A percentile compares a stretch with the other conserved stretches of the same genome.
Conservation (phyloP, 2,113 vertebrate species). For the Gobiocypris rarus region DNA sequence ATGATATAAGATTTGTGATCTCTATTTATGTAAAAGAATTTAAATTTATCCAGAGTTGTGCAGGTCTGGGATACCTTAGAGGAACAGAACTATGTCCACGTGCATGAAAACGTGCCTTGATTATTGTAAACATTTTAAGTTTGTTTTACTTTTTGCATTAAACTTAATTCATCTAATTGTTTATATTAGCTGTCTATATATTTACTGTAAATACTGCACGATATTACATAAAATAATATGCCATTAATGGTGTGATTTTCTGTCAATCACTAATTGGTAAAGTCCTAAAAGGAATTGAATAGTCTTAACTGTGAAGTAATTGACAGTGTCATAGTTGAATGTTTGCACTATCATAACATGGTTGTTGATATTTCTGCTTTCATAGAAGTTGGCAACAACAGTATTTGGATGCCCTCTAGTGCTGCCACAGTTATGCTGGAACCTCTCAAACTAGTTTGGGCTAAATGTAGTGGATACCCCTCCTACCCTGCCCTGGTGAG, state of each 20-base stretch:
- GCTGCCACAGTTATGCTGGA: slow-evolving; percentile 90
- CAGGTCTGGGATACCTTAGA: not conserved
- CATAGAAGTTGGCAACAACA: slow-evolving; percentile 94
- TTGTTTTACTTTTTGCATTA: not conserved
- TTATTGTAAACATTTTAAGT: not conserved
- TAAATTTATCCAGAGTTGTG: not conserved
- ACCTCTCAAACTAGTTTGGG: slow-evolving; percentile 98
- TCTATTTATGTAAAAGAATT: not conserved
- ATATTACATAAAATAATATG: too few species aligned
- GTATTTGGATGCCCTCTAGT: slow-evolving; percentile 95
- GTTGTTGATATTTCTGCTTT: slow-evolving; percentile 73
- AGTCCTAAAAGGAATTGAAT: too few species aligned
- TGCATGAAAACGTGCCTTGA: not conserved
- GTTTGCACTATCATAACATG: slow-evolving; percentile 60
- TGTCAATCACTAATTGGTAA: too few species aligned
- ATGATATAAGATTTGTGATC: not conserved
- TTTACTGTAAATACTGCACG: too few species aligned
- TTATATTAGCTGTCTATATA: too few species aligned
- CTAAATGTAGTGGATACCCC: slow-evolving; percentile 98
- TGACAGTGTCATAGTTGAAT: not conserved
- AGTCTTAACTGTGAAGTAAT: too few species aligned
- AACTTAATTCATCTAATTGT: not conserved
- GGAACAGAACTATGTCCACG: not conserved
- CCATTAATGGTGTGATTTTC: too few species aligned
- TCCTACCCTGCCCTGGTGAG: slow-evolving; percentile 98